These are phyloP conservation scores for Coptodon rendalli DNA, from an alignment of 2,113 vertebrate species.

Conservation along the genomic window DNA sequence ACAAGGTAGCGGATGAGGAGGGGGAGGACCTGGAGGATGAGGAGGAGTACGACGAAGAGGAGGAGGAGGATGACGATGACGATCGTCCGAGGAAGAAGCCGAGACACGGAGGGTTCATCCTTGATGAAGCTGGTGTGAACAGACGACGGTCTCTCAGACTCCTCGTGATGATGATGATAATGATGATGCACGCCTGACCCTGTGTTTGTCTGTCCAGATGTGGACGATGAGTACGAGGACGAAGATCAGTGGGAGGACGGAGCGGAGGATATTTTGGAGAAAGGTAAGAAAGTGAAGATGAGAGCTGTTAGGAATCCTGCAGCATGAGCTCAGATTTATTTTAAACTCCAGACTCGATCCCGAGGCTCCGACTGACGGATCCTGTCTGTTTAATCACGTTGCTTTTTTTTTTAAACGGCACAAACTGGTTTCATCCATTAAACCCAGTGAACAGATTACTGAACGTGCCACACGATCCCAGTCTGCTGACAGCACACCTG, in stretches of 20 bases:
- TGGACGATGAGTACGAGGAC: conserved; percentile 93
- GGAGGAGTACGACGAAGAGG: conserved; percentile 82
- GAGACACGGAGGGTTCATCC: conserved; percentile 84
- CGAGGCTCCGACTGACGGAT: background rate
- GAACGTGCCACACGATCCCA: background rate
- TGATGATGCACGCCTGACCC: background rate
- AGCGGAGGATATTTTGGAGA: conserved; percentile 88
- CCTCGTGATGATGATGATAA: too few species aligned
- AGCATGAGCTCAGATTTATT: background rate
- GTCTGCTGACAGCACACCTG: background rate
- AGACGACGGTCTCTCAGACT: background rate
- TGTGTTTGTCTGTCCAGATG: conserved; percentile 67
- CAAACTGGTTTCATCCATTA: background rate
- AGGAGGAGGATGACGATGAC: conserved; percentile 90
- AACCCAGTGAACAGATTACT: background rate
- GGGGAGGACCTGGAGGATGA: conserved; percentile 83
- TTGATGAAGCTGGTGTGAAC: conserved; percentile 85
- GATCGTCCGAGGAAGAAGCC: conserved; percentile 87
- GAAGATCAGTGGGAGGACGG: conserved; percentile 92
- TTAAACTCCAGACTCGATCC: background rate
- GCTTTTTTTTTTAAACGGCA: background rate
- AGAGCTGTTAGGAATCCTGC: background rate
- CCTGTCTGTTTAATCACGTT: background rate
- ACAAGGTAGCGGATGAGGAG: conserved; percentile 83
- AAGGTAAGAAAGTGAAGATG: conserved; percentile 72